Conservation (phyloP, 2,797 vertebrate genomes). For the Sebastiscus albofasciatus region DNA sequence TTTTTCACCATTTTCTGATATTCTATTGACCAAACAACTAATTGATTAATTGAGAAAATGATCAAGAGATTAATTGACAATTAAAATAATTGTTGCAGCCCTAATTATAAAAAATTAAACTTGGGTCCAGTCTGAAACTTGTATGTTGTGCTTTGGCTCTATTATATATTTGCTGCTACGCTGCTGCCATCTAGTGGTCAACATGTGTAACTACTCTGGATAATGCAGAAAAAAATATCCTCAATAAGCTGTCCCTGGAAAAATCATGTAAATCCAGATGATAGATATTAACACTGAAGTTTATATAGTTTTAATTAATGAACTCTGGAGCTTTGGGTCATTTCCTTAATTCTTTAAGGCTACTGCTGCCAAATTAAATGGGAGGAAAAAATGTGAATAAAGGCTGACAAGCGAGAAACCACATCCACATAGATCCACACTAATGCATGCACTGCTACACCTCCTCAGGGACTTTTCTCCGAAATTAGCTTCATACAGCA, state of each 20-base stretch:
- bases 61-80: no score
- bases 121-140: not conserved
- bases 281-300: not conserved
- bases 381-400: not conserved
- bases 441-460: not conserved
- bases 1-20: no score
- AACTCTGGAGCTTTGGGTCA: not conserved
- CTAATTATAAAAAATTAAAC: not conserved
- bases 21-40: no score
- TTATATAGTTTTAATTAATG: not conserved
- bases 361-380: not conserved
- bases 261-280: not conserved
- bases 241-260: not conserved
- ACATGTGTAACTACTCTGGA: not conserved
- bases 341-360: not conserved
- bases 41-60: no score
- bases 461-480: not conserved
- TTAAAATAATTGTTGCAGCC: no score
- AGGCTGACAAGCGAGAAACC: not conserved
- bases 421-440: not conserved
- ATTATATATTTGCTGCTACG: not conserved
- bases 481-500: not conserved
- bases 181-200: slow-evolving; percentile 61
- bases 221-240: not conserved
- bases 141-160: no score